Base-by-base conservation (phyloP, 92 coral and sea anemone genomes). In the Phenganax stokvisi region DNA sequence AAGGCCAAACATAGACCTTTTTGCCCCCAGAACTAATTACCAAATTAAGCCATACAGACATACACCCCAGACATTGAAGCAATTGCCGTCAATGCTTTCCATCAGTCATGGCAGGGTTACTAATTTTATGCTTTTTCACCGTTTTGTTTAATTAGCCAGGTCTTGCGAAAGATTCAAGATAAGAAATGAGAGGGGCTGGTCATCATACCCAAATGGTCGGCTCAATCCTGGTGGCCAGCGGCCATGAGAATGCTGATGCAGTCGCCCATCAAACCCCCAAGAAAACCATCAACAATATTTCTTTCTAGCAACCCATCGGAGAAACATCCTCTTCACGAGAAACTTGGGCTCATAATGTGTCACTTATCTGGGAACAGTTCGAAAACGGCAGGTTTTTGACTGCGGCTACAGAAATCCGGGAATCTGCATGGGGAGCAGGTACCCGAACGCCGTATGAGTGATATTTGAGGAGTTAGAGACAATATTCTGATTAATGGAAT, bases 221-320 rank as follows among this genome's bases (percentile, higher is more conserved):
- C 72, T 20, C 72, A 65, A 17, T 65, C 72, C 10, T 65, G 72
- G 72, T 65, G 72, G 72, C 72, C 72, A 16, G 31, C n/a, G 72
- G 72, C 72, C 72, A 65, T 65, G 72, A 65, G 27, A 28, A 65
- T 65, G 72, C 72, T 65, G 72, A n/a, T n/a, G n/a, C n/a, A n/a
- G n/a, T n/a, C n/a, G n/a, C n/a, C n/a, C n/a, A n/a, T n/a, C n/a
- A n/a, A n/a, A n/a, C n/a, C n/a, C n/a, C n/a, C n/a, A n/a, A n/a
- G n/a, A n/a, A n/a, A n/a, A n/a, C n/a, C n/a, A n/a, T n/a, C n/a
- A n/a, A n/a, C n/a, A n/a, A n/a, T n/a, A n/a, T n/a, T n/a, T n/a
- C n/a, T n/a, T n/a, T n/a, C n/a, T n/a, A n/a, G n/a, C n/a, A n/a
- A n/a, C n/a, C n/a, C n/a, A n/a, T n/a, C n/a, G n/a, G n/a, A 65